Base-by-base conservation (phyloP, 2,888 invertebrate species). In the Julus scandinavius region DNA sequence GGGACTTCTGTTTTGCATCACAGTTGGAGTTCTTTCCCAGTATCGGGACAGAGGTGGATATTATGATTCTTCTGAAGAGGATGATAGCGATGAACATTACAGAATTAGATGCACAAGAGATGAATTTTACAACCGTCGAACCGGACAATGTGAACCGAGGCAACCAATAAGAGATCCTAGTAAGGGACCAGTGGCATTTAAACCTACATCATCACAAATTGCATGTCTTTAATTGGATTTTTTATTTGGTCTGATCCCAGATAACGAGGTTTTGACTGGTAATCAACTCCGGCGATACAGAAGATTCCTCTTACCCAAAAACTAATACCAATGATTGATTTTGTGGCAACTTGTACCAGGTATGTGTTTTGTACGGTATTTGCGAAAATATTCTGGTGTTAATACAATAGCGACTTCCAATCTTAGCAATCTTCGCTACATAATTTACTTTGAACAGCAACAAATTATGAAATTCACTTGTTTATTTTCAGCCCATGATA, bases 21-120 rank as follows among this genome's bases (percentile, higher is more conserved):
- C 63, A n/a, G 63, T 20, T 6, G 20, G 63, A n/a, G 63, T 63
- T 4, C n/a, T 63, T 6, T 63, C 63, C 20, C 63, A 63, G 9
- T 63, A 54, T 54, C 54, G 54, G 54, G 54, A 54, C 13, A 54
- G 54, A 13, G 54, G 50, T 50, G 50, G 50, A 50, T 50, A 63
- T 63, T 20, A n/a, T 9, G n/a, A 63, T 63, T 63, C 63, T 1
- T 63, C 63, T 1, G 63, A 63, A 63, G 63, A 63, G n/a, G 63
- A 63, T n/a, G 63, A 63, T n/a, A 63, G 63, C 20, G 63, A 63
- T 63, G 63, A 63, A 63, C 63, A 63, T 63, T 20, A 20, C 63
- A 63, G 63, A 63, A 1, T 4, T 4, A 63, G 63, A n/a, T 63
- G 63, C n/a, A 7, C 63, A 63, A 7, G 17, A 20, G 63, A n/a